These are phyloP conservation scores for Oryzias melastigma DNA, from an alignment of 2,113 vertebrate species.

Conservation along the genomic window DNA sequence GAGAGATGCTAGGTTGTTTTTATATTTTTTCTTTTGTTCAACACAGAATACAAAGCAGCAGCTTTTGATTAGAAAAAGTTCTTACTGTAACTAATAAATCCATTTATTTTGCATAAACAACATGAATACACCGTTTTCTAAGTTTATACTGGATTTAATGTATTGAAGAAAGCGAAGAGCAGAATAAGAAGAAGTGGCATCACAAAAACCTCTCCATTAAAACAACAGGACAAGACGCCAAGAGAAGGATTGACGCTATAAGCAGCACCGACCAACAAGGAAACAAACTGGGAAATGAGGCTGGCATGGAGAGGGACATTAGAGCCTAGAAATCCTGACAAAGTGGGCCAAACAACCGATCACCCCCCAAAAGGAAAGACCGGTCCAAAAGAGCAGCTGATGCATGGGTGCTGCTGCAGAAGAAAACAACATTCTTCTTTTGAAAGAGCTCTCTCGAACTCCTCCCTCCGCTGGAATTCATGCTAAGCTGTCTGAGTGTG, in stretches of 20 bases:
- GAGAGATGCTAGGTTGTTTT: too few species aligned
- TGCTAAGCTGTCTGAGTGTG: slow-evolving; percentile 39
- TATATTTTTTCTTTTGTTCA: too few species aligned
- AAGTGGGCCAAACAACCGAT: slow-evolving; percentile 63
- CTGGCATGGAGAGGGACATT: slow-evolving; percentile 62
- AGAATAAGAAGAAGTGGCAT: not conserved
- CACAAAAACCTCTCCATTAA: slow-evolving; percentile 6
- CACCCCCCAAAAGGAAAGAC: slow-evolving; percentile 39
- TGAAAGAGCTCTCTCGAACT: not conserved
- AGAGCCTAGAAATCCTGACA: slow-evolving; percentile 53
- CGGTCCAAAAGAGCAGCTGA: slow-evolving; percentile 53
- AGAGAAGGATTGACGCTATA: slow-evolving; percentile 43
- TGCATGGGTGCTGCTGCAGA: slow-evolving; percentile 42
- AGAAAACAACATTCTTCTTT: slow-evolving; percentile 26
- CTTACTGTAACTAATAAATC: too few species aligned
- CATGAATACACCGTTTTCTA: too few species aligned
- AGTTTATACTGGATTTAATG: too few species aligned
- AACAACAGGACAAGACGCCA: slow-evolving; percentile 10
- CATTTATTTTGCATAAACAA: too few species aligned
- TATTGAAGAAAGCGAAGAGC: too few species aligned
- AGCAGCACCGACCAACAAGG: slow-evolving; percentile 40
- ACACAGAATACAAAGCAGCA: too few species aligned
- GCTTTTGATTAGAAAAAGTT: too few species aligned
- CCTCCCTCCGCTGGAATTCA: slow-evolving; percentile 43
- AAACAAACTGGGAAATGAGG: slow-evolving; percentile 67